Percentiles rank a stretch among this genome's conserved stretches.
These are phyloP conservation scores for Bombyx mori DNA, from an alignment of 1,140 invertebrate genomes.

Conservation along the genomic window DNA sequence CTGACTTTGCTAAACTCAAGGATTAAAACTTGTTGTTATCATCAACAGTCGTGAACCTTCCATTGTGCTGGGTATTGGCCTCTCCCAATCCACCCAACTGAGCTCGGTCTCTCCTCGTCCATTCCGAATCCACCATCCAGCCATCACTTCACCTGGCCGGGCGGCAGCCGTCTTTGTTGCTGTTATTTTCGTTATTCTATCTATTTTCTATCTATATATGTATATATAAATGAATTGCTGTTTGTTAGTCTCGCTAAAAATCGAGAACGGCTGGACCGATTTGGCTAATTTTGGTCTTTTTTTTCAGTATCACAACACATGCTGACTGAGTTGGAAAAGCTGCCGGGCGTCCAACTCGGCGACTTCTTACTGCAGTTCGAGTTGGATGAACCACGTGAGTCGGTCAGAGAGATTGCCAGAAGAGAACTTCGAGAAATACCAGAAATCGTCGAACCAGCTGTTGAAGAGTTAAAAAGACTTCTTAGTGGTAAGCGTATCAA, in stretches of 20 bases:
- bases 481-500: constrained; percentile 73
- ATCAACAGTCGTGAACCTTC: too few relatives aligned
- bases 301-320: constrained; percentile 74
- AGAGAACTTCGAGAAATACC: constrained; percentile 81
- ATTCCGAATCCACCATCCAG: too few relatives aligned
- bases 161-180: too few relatives aligned
- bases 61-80: too few relatives aligned
- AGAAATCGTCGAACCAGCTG: constrained; percentile 75
- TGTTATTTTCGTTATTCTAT: too few relatives aligned
- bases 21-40: too few relatives aligned
- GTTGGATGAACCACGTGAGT: constrained; percentile 73
- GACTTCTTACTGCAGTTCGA: constrained; percentile 80
- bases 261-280: constrained; percentile 4
- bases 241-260: constrained; percentile 6
- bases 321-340: constrained; percentile 76
- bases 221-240: constrained; percentile 8
- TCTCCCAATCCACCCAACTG: too few relatives aligned
- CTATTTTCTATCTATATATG: too few relatives aligned
- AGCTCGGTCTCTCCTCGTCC: too few relatives aligned
- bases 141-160: too few relatives aligned
- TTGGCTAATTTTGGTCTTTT: not conserved
- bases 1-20: too few relatives aligned
- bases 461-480: constrained; percentile 75
- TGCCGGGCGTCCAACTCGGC: constrained; percentile 79
- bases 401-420: constrained; percentile 78